Conservation (phyloP, 1,140 invertebrate genomes). For the Bombus difficillimus region DNA sequence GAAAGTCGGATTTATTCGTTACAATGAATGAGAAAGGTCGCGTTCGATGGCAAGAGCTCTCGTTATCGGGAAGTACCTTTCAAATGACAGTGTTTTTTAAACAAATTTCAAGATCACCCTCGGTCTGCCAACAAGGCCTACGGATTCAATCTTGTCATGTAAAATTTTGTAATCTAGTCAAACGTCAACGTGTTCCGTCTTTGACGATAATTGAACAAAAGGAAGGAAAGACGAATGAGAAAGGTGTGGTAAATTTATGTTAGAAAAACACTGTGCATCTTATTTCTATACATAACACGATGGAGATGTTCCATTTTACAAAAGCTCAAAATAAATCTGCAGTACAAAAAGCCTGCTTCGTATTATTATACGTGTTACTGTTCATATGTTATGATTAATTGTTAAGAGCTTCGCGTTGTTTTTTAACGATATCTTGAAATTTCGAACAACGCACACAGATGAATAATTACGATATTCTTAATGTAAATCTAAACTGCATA, state of each 20-base stretch:
- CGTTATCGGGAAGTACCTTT: neutral
- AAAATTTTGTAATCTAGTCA: neutral
- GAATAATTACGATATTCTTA: conserved; percentile 25
- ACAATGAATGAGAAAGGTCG: conserved; percentile 2
- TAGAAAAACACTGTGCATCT: conserved; percentile 35
- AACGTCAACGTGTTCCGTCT: neutral
- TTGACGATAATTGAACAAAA: neutral
- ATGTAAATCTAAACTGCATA: conserved; percentile 45
- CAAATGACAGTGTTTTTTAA: conserved; percentile 37
- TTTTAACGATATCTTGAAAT: conserved; percentile 13
- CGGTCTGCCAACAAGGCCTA: neutral
- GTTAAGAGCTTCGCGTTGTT: conserved; percentile 19
- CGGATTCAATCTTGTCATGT: neutral
- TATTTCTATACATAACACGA: conserved; percentile 14
- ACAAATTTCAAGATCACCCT: neutral
- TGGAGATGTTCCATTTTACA: conserved; percentile 25
- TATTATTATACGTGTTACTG: conserved; percentile 41
- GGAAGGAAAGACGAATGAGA: neutral
- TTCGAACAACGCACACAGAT: conserved; percentile 50
- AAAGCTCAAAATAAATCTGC: conserved; percentile 43
- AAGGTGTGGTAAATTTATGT: neutral
- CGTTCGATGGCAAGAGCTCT: neutral
- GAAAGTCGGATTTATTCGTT: conserved; percentile 23
- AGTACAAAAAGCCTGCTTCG: conserved; percentile 48
- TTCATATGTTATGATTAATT: neutral